A percentile compares a stretch with the other conserved stretches of the same genome.
These are phyloP conservation scores for Eolophus roseicapilla DNA, from an alignment of 2,113 vertebrate genomes.

Conservation along the genomic window DNA sequence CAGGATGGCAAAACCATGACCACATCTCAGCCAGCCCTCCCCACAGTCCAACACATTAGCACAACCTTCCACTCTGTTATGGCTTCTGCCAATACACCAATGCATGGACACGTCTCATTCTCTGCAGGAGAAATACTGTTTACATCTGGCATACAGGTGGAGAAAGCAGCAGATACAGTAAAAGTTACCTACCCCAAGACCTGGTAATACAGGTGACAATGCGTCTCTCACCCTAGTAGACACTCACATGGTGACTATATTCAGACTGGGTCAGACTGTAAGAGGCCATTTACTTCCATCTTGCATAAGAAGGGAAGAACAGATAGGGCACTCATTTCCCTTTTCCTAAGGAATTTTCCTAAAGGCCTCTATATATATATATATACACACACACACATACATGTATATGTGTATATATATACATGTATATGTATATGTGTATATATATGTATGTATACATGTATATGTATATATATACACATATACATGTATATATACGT, in stretches of 20 bases:
- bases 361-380: background rate
- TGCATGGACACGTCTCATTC: rapidly evolving
- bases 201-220: background rate
- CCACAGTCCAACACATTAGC: background rate
- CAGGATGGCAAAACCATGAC: background rate
- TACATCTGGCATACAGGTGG: too few relatives aligned
- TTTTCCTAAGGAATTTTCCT: background rate
- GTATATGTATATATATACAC: too few relatives aligned
- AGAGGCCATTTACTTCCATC: background rate
- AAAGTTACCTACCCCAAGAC: background rate
- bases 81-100: background rate
- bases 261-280: background rate
- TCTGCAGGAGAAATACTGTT: background rate
- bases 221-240: background rate
- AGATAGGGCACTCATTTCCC: background rate
- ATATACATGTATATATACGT: too few relatives aligned
- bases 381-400: too few relatives aligned
- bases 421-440: too few relatives aligned
- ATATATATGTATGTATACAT: too few relatives aligned
- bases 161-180: background rate
- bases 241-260: background rate
- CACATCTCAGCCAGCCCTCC: background rate
- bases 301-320: background rate
- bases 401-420: too few relatives aligned
- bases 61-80: background rate